These are phyloP conservation scores for Automeris io DNA, from an alignment of 2,888 invertebrate species.

Conservation along the genomic window DNA sequence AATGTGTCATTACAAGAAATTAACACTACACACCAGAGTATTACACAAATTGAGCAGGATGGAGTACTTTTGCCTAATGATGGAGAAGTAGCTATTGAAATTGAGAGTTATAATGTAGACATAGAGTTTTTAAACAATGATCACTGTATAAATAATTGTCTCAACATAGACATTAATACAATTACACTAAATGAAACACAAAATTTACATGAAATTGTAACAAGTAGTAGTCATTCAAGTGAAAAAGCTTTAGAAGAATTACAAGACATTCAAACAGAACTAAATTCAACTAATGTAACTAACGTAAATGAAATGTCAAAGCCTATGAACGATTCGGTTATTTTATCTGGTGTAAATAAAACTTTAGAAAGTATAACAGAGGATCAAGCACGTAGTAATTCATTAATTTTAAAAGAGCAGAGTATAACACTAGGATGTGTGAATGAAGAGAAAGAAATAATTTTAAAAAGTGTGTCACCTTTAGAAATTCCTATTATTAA, in stretches of 20 bases:
- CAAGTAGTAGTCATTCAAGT: background rate
- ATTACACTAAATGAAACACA: background rate
- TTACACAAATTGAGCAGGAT: background rate
- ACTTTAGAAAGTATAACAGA: background rate
- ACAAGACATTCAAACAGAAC: background rate
- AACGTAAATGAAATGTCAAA: background rate
- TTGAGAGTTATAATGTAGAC: too few relatives aligned
- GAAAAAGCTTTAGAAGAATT: too few relatives aligned
- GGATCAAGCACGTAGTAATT: background rate
- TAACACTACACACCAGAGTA: background rate
- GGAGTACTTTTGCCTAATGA: background rate
- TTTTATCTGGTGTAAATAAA: background rate
- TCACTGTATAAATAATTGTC: background rate
- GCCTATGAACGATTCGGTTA: background rate
- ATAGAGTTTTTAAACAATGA: background rate
- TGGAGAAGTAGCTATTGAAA: too few relatives aligned
- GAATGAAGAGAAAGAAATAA: background rate
- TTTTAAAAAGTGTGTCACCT: background rate
- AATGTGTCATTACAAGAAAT: background rate
- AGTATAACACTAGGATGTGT: background rate
- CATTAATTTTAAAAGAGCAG: background rate
- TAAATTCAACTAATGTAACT: background rate
- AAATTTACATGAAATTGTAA: background rate
- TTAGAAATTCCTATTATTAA: background rate
- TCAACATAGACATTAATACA: background rate